Evolutionary conservation across 53 echinoderm and acorn worm genomes (phyloP), one percentile per base, ranked within the genome.

Genomic region (Luidia sarsii): DNA sequence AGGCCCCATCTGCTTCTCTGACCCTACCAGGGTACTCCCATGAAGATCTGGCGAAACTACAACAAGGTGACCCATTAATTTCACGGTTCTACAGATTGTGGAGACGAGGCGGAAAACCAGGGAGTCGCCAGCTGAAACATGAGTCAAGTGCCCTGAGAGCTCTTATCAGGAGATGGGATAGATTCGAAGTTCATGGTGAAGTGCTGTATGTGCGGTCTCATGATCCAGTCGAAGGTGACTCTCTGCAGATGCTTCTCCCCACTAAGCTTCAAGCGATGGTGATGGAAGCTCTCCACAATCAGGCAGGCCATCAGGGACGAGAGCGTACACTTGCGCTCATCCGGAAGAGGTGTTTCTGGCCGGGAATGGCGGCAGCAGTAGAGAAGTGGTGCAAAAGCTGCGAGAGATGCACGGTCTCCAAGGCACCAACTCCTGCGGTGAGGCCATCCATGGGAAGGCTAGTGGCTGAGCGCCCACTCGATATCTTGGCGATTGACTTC

Each of bases 301-400:
- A 71, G 24, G 46, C 83, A 24, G 55, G 67, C 6, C 67, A 67
- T 10, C 85, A 85, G 22, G 85, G 85, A 51, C 15, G 21, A 7
- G 77, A 85, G 51, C 52, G 66, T 39, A 85, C 85, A 5, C 52
- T 77, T 15, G 64, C 62, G 5, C 27, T 85, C 11, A 31, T 77
- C 4, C 16, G 77, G 18, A 67, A 34, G 20, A 33, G 77, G 10
- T 85, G 65, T 19, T 75, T 45, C 33, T 65, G 74, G 75, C 65
- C 65, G 0, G 20, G 51, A 36, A 75, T 75, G 85, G 50, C 75
- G 0, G 15, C 21, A 54, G 52, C 59, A 20, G 77, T 85, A 0
- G 50, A 63, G 15, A 39, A 37, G 13, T 85, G 85, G 85, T 85
- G 85, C 39, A 35, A 66, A 14, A 31, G 54, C 50, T 84, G 85